Evolutionary conservation across 2,888 invertebrate species (phyloP).

Genomic region (Cantharis flavilabris): DNA sequence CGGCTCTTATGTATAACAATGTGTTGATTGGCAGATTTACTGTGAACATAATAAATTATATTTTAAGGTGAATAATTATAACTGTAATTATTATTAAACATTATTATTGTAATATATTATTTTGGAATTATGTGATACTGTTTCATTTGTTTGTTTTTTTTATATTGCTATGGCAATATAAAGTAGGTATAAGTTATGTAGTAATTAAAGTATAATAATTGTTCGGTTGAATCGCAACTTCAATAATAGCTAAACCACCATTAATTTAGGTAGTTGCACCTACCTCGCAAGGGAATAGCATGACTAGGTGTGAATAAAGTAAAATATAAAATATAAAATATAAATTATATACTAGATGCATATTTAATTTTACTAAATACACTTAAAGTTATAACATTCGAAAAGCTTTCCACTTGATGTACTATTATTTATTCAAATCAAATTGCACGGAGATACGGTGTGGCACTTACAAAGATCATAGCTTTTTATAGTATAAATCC

Average conservation of each 20-base stretch:
- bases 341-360: not conserved
- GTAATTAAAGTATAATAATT: not conserved
- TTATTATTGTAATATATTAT: too few relatives aligned
- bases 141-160: too few relatives aligned
- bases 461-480: not conserved
- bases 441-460: not conserved
- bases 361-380: not conserved
- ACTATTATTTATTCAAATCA: not conserved
- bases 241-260: not conserved
- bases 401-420: not conserved
- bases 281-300: not conserved
- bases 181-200: too few relatives aligned
- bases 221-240: not conserved
- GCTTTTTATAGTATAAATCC: not conserved
- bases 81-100: too few relatives aligned
- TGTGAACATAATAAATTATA: too few relatives aligned
- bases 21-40: too few relatives aligned
- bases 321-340: not conserved
- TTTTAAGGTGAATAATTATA: too few relatives aligned
- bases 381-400: not conserved
- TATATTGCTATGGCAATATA: too few relatives aligned
- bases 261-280: not conserved
- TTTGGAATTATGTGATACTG: too few relatives aligned
- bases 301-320: not conserved
- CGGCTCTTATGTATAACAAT: too few relatives aligned